Conservation (phyloP, 2,797 vertebrate species). For the Florisuga fusca region DNA sequence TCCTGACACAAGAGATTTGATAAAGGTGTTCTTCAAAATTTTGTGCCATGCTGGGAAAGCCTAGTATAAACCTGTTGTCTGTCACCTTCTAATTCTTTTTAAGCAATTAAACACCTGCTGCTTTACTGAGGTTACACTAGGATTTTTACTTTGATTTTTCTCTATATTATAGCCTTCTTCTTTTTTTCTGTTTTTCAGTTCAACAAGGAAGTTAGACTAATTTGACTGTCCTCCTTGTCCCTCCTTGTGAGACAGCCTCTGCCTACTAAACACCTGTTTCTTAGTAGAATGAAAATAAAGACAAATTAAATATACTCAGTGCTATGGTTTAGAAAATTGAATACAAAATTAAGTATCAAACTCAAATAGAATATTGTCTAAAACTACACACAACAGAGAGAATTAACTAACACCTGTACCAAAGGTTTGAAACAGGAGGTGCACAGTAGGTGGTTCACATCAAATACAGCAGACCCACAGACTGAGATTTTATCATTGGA, state of each 20-base stretch:
- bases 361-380: not conserved
- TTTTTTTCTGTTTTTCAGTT: conserved; percentile 27
- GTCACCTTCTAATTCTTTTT: conserved; percentile 68
- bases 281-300: not conserved
- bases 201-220: conserved; percentile 43
- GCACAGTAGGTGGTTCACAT: not conserved
- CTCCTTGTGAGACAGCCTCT: not conserved
- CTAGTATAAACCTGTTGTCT: conserved; percentile 59
- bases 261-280: conserved; percentile 31
- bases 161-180: conserved; percentile 39
- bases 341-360: not conserved
- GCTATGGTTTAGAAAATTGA: not conserved
- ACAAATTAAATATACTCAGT: not conserved
- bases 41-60: conserved; percentile 45
- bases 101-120: conserved; percentile 75
- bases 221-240: not conserved
- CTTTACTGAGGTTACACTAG: conserved; percentile 50
- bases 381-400: not conserved
- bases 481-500: not conserved
- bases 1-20: conserved; percentile 24
- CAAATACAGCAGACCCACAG: not conserved
- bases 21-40: conserved; percentile 72
- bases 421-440: not conserved
- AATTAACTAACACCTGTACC: not conserved
- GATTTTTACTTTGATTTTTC: conserved; percentile 62